These are phyloP conservation scores for Nilaparvata lugens DNA, from an alignment of 1,140 invertebrate genomes.

Conservation along the genomic window DNA sequence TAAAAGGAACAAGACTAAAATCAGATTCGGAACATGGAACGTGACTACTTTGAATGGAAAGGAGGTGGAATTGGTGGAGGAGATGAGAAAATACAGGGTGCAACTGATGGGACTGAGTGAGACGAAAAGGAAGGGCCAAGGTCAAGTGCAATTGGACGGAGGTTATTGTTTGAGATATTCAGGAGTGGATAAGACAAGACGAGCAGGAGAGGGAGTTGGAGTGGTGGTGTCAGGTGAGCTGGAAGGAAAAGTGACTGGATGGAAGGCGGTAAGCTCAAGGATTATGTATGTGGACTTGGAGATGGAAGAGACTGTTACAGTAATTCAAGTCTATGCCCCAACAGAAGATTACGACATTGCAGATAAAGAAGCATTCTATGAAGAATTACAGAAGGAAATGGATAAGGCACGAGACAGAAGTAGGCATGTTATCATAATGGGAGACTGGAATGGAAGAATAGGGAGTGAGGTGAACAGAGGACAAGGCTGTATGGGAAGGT, in stretches of 20 bases:
- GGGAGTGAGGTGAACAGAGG: not conserved
- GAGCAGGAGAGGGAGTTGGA: too few relatives aligned
- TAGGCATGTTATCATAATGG: slow-evolving; percentile 3
- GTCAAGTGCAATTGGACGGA: too few relatives aligned
- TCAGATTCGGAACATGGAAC: too few relatives aligned
- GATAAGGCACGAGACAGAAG: slow-evolving; percentile 3
- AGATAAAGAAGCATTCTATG: slow-evolving; percentile 4
- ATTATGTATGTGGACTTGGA: not conserved
- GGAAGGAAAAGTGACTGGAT: not conserved
- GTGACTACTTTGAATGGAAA: too few relatives aligned
- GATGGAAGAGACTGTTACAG: not conserved
- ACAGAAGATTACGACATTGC: slow-evolving; percentile 1
- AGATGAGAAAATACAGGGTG: too few relatives aligned
- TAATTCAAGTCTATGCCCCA: slow-evolving; percentile 5
- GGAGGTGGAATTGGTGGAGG: too few relatives aligned
- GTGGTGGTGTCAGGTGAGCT: too few relatives aligned
- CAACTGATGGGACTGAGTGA: too few relatives aligned
- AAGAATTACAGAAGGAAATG: slow-evolving; percentile 7
- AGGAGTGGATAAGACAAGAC: too few relatives aligned
- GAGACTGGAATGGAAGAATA: not conserved
- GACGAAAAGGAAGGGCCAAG: too few relatives aligned
- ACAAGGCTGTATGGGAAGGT: slow-evolving; percentile 1
- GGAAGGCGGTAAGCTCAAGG: slow-evolving; percentile 2
- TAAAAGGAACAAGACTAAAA: too few relatives aligned
- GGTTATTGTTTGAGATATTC: too few relatives aligned